Percentiles rank a stretch among this genome's conserved stretches.
Evolutionary conservation across 2,113 vertebrate genomes (phyloP).

Genomic region (Calyptomena viridis): DNA sequence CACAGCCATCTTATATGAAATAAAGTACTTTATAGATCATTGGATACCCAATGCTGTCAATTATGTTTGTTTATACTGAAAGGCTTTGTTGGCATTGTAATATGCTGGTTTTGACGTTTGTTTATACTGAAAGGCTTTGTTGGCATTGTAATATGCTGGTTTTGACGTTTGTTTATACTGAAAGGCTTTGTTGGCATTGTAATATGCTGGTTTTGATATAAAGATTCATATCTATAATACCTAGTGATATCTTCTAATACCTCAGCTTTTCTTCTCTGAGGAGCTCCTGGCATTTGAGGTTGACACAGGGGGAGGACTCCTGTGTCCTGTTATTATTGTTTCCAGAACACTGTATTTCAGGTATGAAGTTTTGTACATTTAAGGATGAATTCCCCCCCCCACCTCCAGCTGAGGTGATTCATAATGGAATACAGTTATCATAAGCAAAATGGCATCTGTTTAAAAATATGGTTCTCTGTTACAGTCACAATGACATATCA

Average conservation of each 20-base stretch:
- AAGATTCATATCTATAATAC: constrained; percentile 13
- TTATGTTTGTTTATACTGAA: constrained; percentile 56
- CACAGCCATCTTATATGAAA: neutral
- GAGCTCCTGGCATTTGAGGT: constrained; percentile 35
- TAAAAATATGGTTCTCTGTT: constrained; percentile 68
- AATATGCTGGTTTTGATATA: constrained; percentile 19
- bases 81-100: constrained; percentile 13
- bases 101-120: constrained; percentile 34
- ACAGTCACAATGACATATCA: constrained; percentile 63
- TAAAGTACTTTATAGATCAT: constrained; percentile 57
- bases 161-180: constrained; percentile 55
- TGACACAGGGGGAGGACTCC: constrained; percentile 23
- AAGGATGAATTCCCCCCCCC: neutral
- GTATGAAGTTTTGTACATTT: constrained; percentile 31
- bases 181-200: constrained; percentile 11
- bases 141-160: neutral
- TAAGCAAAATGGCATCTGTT: constrained; percentile 71
- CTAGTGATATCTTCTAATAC: neutral
- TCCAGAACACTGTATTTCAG: constrained; percentile 47
- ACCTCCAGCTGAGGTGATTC: constrained; percentile 45
- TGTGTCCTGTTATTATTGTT: neutral
- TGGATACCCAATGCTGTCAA: constrained; percentile 20
- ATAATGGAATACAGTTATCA: constrained; percentile 61
- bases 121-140: constrained; percentile 46
- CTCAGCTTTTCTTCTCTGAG: constrained; percentile 48